A percentile compares a stretch with the other conserved stretches of the same genome.
Conservation (phyloP, 2,113 vertebrate genomes). For the Carassius gibelio region DNA sequence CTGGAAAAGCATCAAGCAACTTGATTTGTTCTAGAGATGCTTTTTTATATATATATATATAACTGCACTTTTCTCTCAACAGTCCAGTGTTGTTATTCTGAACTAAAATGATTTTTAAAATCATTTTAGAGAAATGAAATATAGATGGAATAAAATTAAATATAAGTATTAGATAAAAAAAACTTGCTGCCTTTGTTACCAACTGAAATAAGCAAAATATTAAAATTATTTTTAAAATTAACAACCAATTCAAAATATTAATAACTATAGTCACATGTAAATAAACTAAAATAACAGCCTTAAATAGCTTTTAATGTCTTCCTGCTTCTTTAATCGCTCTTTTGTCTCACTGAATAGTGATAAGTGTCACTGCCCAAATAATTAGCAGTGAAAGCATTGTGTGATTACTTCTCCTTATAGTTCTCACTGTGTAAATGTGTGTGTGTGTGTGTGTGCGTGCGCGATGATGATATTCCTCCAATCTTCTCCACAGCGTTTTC, state of each 20-base stretch:
- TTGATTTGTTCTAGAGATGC: slow-evolving; percentile 5
- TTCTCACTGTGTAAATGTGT: not conserved
- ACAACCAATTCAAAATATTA: not conserved
- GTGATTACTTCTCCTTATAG: not conserved
- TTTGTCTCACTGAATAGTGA: not conserved
- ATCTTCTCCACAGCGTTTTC: not conserved
- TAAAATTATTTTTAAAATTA: not conserved
- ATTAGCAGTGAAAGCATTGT: not conserved
- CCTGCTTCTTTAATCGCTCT: not conserved
- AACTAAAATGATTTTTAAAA: not conserved
- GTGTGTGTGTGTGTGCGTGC: not conserved
- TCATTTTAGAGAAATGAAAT: not conserved
- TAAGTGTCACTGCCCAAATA: slow-evolving; percentile 14
- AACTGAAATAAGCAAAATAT: not conserved
- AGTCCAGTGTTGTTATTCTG: not conserved
- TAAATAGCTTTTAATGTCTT: not conserved
- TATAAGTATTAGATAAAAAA: not conserved
- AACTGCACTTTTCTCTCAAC: not conserved
- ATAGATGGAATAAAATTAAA: not conserved
- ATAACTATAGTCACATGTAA: not conserved
- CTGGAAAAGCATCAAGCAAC: not conserved
- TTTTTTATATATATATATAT: not conserved
- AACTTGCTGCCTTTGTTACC: not conserved
- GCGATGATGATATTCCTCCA: not conserved
- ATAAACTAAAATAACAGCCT: not conserved